Evolutionary conservation across 2,113 vertebrate genomes (phyloP).

Genomic region (Onychostoma macrolepis): DNA sequence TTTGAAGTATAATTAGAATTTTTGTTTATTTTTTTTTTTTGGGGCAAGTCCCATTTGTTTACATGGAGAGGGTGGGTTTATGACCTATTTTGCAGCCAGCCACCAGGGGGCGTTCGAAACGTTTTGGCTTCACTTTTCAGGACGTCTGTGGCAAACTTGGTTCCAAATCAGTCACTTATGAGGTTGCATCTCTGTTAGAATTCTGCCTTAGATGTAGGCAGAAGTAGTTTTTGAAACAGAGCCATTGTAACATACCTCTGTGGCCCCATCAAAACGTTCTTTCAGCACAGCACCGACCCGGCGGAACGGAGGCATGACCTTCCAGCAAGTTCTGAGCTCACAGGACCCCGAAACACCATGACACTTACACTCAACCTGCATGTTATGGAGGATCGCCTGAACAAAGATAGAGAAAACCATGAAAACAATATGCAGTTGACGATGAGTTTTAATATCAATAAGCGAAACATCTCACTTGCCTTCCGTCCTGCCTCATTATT

Average conservation of each 20-base stretch:
- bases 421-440: background rate
- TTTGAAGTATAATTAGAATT: too few species aligned
- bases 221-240: background rate
- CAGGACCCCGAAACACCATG: conserved; percentile 78
- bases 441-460: background rate
- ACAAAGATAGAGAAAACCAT: conserved; percentile 1
- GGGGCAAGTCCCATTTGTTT: too few species aligned
- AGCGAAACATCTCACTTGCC: conserved; percentile 55
- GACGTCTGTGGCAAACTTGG: background rate
- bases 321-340: conserved; percentile 78
- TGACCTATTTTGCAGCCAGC: too few species aligned
- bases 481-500: conserved; percentile 80
- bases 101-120: background rate
- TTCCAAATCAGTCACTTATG: background rate
- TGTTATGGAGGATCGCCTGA: conserved; percentile 80
- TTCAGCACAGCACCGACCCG: conserved; percentile 74
- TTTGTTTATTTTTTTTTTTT: too few species aligned
- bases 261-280: conserved; percentile 77
- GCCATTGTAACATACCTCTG: conserved; percentile 65
- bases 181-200: background rate
- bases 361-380: conserved; percentile 80
- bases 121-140: background rate
- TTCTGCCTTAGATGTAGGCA: background rate
- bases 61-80: too few species aligned
- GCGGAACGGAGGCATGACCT: conserved; percentile 78